Evolutionary conservation across 92 coral and sea anemone species (phyloP).

Genomic region (Hydrozoanthus gracilis): DNA sequence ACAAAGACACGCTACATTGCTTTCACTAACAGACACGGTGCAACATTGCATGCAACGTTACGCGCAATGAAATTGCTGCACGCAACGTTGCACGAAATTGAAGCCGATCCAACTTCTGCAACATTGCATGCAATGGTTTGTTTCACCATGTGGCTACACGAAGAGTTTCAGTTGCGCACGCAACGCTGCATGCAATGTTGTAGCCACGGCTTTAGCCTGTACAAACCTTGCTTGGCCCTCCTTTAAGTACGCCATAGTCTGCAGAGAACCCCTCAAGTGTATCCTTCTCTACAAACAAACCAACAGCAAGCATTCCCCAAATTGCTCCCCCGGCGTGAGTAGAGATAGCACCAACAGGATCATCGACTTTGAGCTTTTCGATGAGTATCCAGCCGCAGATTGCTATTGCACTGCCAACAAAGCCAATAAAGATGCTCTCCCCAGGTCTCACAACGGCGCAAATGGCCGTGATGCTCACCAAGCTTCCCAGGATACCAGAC

Average conservation of each 20-base stretch:
- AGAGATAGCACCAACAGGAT: constrained; percentile 87
- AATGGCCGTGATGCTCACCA: constrained; percentile 96
- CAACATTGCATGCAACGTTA: too few relatives aligned
- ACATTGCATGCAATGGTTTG: too few relatives aligned
- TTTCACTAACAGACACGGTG: too few relatives aligned
- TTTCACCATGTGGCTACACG: too few relatives aligned
- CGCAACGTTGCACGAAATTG: too few relatives aligned
- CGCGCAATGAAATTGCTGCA: too few relatives aligned
- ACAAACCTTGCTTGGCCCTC: constrained; percentile 64
- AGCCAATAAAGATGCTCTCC: constrained; percentile 85
- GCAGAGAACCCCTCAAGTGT: constrained; percentile 72
- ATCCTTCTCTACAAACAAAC: constrained; percentile 87
- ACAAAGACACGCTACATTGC: too few relatives aligned
- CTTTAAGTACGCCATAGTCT: constrained; percentile 84
- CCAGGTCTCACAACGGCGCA: constrained; percentile 94
- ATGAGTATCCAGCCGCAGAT: constrained; percentile 81
- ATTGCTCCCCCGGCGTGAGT: constrained; percentile 90
- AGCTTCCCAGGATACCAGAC: constrained; percentile 87
- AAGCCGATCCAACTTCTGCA: too few relatives aligned
- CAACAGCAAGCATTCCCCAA: constrained; percentile 92
- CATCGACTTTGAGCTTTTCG: constrained; percentile 75
- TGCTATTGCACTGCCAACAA: constrained; percentile 81
- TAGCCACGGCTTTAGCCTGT: too few relatives aligned
- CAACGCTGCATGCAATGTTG: too few relatives aligned
- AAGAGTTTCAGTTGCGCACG: too few relatives aligned